phyloP scores from a whole-genome alignment of 1,140 invertebrate species.

The Trypoxylus dichotomus region DNA sequence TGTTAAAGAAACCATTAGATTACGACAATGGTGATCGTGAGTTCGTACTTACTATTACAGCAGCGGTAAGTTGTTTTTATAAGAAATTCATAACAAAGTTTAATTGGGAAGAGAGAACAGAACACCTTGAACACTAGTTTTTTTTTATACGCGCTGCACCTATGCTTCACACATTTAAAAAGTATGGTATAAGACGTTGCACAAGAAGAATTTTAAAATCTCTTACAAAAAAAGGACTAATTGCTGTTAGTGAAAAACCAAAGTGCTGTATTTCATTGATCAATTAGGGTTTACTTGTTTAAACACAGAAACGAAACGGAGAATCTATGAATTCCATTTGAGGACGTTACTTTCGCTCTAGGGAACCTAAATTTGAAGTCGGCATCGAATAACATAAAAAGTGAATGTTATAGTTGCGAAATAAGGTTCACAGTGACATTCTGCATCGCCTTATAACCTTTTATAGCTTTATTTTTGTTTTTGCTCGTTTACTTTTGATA shows the following conservation, averaged over 20 bases:
- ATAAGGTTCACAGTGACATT: background rate
- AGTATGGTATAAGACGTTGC: background rate
- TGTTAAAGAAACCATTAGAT: slow-evolving; percentile 73
- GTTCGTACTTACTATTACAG: slow-evolving; percentile 74
- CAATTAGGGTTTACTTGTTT: background rate
- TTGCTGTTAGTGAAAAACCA: background rate
- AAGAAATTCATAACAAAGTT: background rate
- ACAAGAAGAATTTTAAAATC: background rate
- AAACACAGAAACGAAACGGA: too few species aligned
- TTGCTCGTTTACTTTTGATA: background rate
- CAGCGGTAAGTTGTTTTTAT: slow-evolving; percentile 63
- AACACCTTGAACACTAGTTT: background rate
- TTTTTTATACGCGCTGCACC: background rate
- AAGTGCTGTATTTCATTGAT: background rate
- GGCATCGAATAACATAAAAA: background rate
- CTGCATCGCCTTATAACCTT: background rate
- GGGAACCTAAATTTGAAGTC: background rate
- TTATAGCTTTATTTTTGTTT: background rate
- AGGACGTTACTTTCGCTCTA: background rate
- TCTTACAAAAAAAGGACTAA: background rate
- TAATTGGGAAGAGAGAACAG: background rate
- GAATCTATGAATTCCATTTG: background rate
- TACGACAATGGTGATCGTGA: slow-evolving; percentile 77
- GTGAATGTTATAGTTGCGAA: slow-evolving; percentile 1
- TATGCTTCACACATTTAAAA: background rate